A percentile compares a stretch with the other conserved stretches of the same genome.
Evolutionary conservation across 2,113 vertebrate species (phyloP).

Genomic region (Dromiciops gliroides): DNA sequence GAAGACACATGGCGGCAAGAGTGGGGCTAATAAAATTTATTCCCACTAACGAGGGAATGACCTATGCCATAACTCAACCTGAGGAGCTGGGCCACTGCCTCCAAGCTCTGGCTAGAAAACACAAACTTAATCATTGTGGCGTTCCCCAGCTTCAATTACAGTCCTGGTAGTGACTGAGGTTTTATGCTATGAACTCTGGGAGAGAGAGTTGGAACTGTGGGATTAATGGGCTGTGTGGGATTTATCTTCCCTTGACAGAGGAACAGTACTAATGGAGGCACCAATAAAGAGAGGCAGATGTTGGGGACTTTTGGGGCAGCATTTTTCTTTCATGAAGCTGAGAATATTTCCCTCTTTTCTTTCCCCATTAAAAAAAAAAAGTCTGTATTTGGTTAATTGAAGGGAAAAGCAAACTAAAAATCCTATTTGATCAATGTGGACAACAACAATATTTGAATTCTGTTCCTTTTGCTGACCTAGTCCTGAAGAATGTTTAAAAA

Average conservation of each 20-base stretch:
- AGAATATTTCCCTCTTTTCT: not conserved
- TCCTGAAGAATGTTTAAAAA: not conserved
- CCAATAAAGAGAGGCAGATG: slow-evolving; percentile 7
- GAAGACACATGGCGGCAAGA: slow-evolving; percentile 55
- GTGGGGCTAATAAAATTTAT: slow-evolving; percentile 78
- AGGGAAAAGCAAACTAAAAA: not conserved
- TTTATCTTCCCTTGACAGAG: slow-evolving; percentile 30
- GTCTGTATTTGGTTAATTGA: not conserved
- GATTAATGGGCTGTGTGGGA: slow-evolving; percentile 45
- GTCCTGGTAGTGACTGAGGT: not conserved
- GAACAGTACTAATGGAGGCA: not conserved
- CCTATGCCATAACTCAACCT: slow-evolving; percentile 70
- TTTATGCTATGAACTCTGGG: not conserved
- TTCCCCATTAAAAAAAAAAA: not conserved
- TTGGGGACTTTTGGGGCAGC: not conserved
- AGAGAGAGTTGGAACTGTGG: not conserved
- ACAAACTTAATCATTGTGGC: slow-evolving; percentile 57
- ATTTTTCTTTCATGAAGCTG: not conserved
- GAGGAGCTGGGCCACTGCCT: slow-evolving; percentile 17
- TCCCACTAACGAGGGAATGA: slow-evolving; percentile 80
- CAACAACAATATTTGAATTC: not conserved
- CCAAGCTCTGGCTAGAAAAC: slow-evolving; percentile 13
- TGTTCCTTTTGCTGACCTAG: not conserved
- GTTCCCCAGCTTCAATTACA: slow-evolving; percentile 39
- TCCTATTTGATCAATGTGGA: not conserved